Percentiles rank a stretch among this genome's conserved stretches.
Conservation (phyloP, 2,888 invertebrate genomes). For the Stratiomys singularior region DNA sequence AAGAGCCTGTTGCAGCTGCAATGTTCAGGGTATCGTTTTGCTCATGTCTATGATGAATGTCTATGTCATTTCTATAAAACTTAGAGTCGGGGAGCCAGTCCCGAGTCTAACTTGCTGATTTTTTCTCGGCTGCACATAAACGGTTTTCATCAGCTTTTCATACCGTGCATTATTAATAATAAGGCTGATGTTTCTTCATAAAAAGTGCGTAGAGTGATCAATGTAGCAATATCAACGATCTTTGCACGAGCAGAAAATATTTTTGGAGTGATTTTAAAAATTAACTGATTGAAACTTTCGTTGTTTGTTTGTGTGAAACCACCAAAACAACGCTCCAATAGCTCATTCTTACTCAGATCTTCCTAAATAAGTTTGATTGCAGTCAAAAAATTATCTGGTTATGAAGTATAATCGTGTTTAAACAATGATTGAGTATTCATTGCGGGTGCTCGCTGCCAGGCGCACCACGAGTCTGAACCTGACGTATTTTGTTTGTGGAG, state of each 20-base stretch:
- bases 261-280: constrained; percentile 57
- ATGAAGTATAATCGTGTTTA: constrained; percentile 53
- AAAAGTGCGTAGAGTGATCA: constrained; percentile 41
- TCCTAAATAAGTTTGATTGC: constrained; percentile 56
- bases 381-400: constrained; percentile 54
- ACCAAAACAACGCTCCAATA: constrained; percentile 57
- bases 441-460: constrained; percentile 48
- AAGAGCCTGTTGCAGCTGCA: too few species aligned
- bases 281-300: constrained; percentile 57
- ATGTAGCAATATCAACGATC: constrained; percentile 48
- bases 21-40: too few species aligned
- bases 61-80: too few species aligned
- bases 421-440: constrained; percentile 39
- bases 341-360: constrained; percentile 57
- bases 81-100: too few species aligned
- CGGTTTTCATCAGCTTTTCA: too few species aligned
- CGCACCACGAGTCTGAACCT: constrained; percentile 45
- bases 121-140: too few species aligned
- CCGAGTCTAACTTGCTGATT: too few species aligned
- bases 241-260: constrained; percentile 50
- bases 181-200: constrained; percentile 55
- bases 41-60: too few species aligned
- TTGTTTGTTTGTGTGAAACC: constrained; percentile 59
- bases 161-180: constrained; percentile 49
- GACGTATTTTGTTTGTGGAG: too few species aligned